Conservation (phyloP, 2,113 vertebrate genomes). For the pig (Sus scrofa) region T2T-Sscrofa CM000818.6:22731501-22732000, state of each 20-base stretch:
- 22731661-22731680: neutral
- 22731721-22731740: neutral
- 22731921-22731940: neutral
- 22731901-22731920: neutral
- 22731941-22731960: neutral
- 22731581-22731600: neutral
- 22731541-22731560: neutral
- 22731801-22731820: neutral
- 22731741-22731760: neutral
- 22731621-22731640: neutral
- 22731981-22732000: neutral
- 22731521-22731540: neutral
- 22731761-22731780: neutral
- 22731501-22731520: neutral
- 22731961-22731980: neutral
- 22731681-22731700: neutral
- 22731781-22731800: neutral
- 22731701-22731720: neutral
- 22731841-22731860: neutral
- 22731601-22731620: neutral
- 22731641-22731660: neutral
- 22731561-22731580: neutral
- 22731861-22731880: neutral
- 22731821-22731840: neutral
- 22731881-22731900: neutral